Evolutionary conservation across 2,113 vertebrate genomes (phyloP).

Genomic region (Epinephelus fuscoguttatus): DNA sequence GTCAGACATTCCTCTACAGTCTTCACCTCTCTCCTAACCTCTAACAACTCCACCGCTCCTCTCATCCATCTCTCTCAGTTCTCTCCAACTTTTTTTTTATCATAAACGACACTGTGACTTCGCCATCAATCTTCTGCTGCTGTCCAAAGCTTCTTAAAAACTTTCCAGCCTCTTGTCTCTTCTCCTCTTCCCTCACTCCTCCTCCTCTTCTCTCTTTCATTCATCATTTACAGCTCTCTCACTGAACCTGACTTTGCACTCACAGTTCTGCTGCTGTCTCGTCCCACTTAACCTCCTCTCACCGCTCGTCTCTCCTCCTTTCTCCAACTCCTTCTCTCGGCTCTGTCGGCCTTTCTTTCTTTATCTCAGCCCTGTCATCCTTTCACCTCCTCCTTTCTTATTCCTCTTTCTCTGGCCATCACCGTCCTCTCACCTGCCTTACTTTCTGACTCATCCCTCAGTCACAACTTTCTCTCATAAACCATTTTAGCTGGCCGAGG

Average conservation of each 20-base stretch:
- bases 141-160: constrained; percentile 16
- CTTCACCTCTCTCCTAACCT: background rate
- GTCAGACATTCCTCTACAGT: background rate
- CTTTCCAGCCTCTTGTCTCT: background rate
- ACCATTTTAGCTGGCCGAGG: too few relatives aligned
- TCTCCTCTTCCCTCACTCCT: background rate
- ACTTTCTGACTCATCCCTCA: background rate
- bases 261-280: background rate
- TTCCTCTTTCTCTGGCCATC: background rate
- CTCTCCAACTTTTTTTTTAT: background rate
- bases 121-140: constrained; percentile 4
- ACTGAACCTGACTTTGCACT: constrained; percentile 3
- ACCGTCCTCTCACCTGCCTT: background rate
- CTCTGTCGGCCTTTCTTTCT: constrained; percentile 2
- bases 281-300: constrained; percentile 40
- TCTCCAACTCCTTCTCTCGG: background rate
- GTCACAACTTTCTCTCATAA: background rate
- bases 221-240: constrained; percentile 28
- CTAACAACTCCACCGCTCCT: background rate
- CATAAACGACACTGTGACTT: background rate
- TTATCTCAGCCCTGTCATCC: background rate
- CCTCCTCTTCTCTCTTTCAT: background rate
- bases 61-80: constrained; percentile 7
- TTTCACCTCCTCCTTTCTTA: background rate
- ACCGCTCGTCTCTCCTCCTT: background rate